A percentile compares a stretch with the other conserved stretches of the same genome.
phyloP scores from a whole-genome alignment of 2,113 vertebrate species.

The Melanerpes formicivorus region DNA sequence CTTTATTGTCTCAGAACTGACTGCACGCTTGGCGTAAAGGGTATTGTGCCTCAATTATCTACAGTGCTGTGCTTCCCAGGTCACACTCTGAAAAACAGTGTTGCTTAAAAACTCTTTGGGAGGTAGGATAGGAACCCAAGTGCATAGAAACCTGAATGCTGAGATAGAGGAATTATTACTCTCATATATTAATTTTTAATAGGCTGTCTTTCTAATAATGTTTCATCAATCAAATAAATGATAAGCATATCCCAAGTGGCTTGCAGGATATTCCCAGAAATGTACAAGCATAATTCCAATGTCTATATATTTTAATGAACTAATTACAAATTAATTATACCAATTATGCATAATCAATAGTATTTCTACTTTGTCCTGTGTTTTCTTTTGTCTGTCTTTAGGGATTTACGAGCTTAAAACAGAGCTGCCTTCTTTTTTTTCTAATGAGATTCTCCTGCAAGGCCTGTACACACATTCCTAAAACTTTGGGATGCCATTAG shows the following conservation, averaged over 20 bases:
- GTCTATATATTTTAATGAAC: conserved; percentile 69
- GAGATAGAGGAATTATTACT: conserved; percentile 58
- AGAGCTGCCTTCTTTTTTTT: neutral
- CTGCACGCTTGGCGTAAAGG: neutral
- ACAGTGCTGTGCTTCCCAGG: neutral
- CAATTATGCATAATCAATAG: conserved; percentile 62
- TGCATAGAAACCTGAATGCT: conserved; percentile 4
- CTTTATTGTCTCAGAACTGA: neutral
- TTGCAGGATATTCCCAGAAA: conserved; percentile 68
- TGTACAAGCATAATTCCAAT: conserved; percentile 60
- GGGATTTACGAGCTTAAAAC: conserved; percentile 37
- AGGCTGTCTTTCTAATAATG: conserved; percentile 70
- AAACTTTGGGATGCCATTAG: neutral
- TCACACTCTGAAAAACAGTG: neutral
- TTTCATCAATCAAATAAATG: conserved; percentile 67
- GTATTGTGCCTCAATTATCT: neutral
- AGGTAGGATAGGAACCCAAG: conserved; percentile 40
- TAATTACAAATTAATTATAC: conserved; percentile 74
- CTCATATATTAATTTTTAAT: conserved; percentile 69
- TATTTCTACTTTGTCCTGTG: conserved; percentile 49
- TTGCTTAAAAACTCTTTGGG: conserved; percentile 1
- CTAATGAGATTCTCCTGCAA: neutral
- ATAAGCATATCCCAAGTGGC: conserved; percentile 62
- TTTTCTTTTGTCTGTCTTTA: conserved; percentile 49
- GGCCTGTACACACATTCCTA: neutral